Base-by-base conservation (phyloP, 2,113 vertebrate genomes). In the Lepus americanus region DNA sequence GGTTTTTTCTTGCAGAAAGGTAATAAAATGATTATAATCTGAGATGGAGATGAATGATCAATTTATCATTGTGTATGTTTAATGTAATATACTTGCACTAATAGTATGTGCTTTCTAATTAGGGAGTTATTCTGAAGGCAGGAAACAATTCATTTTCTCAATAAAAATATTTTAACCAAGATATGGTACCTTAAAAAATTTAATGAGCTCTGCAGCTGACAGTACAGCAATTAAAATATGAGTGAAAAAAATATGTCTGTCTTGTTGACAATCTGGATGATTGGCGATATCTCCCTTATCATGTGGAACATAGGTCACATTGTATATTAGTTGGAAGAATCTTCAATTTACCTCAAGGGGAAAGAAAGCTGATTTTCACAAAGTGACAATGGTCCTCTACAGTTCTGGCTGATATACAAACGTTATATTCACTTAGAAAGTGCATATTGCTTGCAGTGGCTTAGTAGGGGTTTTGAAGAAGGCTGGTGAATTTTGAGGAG, bases 71-170 rank as follows among this genome's bases (percentile, higher is more conserved):
- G 39, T 76, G 80, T 96, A 94, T 81, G 95, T 96, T 96, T 95
- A 94, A 74, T 36, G 76, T 78, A 4, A 94, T 95, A 92, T 81
- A 72, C 63, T 89, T 92, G 9, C 66, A 79, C 66, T 94, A 96
- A 95, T 95, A 76, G 33, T 87, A 94, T 94, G 94, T 95, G 90
- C 73, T 97, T 97, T 96, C 95, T 97, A 98, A 98, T 98, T 98
- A 97, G 92, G 27, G 19, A 97, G 63, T 33, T 78, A 78, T 85
- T 98, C 96, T 90, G 95, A 95, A 95, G 64, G 49, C 36, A 95
- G 90, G 79, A 96, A 97, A 97, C 89, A 96, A 80, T 97, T 82
- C 72, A 94, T 98, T 97, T 98, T 97, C 94, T 97, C 92, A 96
- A 96, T 92, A 97, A 96, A 92, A 90, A 92, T 94, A 88, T 87